Evolutionary conservation across 2,797 vertebrate species (phyloP).

Genomic region (Coregonus ussuriensis): DNA sequence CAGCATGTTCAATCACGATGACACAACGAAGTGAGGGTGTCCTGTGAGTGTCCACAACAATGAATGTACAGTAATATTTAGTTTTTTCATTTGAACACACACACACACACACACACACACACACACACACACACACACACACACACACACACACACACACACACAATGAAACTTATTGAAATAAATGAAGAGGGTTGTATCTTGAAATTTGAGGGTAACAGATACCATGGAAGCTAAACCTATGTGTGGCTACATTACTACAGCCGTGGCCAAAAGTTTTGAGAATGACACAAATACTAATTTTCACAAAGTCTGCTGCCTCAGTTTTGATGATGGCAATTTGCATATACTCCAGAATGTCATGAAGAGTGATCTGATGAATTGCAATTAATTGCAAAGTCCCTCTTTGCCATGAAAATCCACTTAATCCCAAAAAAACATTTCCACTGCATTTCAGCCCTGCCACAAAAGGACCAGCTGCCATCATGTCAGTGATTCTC

Average conservation of each 20-base stretch:
- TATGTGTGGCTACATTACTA: constrained; percentile 8
- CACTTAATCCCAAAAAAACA: no score
- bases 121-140: constrained; percentile 1
- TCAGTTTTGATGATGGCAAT: no score
- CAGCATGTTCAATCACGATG: background rate
- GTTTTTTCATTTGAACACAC: background rate
- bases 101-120: background rate
- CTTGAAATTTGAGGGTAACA: constrained; percentile 1
- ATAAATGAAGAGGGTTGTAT: constrained; percentile 6
- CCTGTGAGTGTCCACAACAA: background rate
- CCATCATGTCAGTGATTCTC: no score
- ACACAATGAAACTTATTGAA: constrained; percentile 24
- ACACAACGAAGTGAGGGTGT: background rate
- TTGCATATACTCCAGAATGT: no score
- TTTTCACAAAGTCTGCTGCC: no score
- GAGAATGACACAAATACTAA: no score
- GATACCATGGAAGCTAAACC: background rate
- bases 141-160: constrained; percentile 8
- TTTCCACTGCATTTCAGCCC: no score
- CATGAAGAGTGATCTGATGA: no score
- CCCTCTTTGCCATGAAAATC: no score
- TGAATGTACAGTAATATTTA: background rate
- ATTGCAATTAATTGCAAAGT: no score
- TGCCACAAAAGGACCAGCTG: no score
- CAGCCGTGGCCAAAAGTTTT: background rate